These are phyloP conservation scores for Coenonympha glycerion DNA, from an alignment of 2,888 invertebrate species.

Conservation along the genomic window DNA sequence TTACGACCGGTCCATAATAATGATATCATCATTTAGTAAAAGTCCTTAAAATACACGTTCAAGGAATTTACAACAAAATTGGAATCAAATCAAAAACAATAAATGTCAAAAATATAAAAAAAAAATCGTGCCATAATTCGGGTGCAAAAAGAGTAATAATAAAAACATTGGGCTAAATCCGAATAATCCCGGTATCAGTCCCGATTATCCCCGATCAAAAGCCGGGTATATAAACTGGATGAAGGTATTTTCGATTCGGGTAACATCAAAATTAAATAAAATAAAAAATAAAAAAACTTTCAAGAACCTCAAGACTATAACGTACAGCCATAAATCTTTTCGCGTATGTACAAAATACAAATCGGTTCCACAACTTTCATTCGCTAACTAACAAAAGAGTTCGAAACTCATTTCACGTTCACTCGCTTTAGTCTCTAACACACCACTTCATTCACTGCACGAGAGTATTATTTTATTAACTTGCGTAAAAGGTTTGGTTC, in stretches of 20 bases:
- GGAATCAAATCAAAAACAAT: slow-evolving; percentile 4
- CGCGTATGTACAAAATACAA: slow-evolving; percentile 6
- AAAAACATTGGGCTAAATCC: slow-evolving; percentile 13
- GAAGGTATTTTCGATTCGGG: slow-evolving; percentile 32
- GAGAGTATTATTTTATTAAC: background rate
- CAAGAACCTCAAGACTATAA: slow-evolving; percentile 3
- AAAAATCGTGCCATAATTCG: slow-evolving; percentile 15
- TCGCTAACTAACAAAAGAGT: slow-evolving; percentile 4
- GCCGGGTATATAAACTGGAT: slow-evolving; percentile 11
- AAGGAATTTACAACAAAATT: slow-evolving; percentile 10
- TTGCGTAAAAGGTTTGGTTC: background rate
- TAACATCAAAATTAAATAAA: slow-evolving; percentile 44
- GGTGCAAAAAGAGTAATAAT: slow-evolving; percentile 12
- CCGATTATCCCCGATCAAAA: slow-evolving; percentile 28
- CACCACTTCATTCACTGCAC: slow-evolving; percentile 4
- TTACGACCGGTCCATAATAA: slow-evolving; percentile 19
- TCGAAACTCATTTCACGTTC: background rate
- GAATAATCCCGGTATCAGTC: too few relatives aligned
- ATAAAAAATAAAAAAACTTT: slow-evolving; percentile 6
- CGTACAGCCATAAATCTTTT: background rate
- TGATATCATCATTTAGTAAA: slow-evolving; percentile 10
- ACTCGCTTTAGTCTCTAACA: background rate
- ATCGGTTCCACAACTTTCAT: background rate
- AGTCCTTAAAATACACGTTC: slow-evolving; percentile 9
- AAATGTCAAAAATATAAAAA: slow-evolving; percentile 16